phyloP scores from a whole-genome alignment of 2,113 vertebrate species.

The Charina bottae region DNA sequence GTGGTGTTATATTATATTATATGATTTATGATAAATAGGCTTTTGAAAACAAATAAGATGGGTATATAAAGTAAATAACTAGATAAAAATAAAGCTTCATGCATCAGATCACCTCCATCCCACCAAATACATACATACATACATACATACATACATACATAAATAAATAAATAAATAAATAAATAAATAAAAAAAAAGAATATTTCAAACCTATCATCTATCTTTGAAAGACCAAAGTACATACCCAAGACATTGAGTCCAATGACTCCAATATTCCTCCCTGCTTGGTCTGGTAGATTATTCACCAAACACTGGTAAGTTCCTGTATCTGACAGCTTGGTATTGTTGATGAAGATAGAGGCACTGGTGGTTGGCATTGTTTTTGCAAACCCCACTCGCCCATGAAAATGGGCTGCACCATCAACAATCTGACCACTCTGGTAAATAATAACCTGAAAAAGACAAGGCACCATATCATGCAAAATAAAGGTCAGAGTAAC shows the following conservation, averaged over 20 bases:
- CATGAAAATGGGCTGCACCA: slow-evolving; percentile 88
- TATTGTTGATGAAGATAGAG: slow-evolving; percentile 99
- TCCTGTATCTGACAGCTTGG: slow-evolving; percentile 95
- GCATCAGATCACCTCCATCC: not conserved
- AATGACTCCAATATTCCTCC: slow-evolving; percentile 93
- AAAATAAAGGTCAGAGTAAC: slow-evolving; percentile 25
- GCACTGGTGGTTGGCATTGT: slow-evolving; percentile 98
- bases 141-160: no score
- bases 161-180: no score
- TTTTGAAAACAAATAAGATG: not conserved
- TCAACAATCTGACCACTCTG: slow-evolving; percentile 96
- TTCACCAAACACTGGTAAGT: slow-evolving; percentile 99
- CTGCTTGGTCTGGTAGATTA: slow-evolving; percentile 94
- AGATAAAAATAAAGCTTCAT: not conserved
- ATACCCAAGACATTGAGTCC: slow-evolving; percentile 96
- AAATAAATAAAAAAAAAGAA: no score
- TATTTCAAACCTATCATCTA: accelerated
- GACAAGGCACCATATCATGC: slow-evolving; percentile 35
- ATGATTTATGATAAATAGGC: not conserved
- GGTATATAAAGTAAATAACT: not conserved
- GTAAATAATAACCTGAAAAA: slow-evolving; percentile 93
- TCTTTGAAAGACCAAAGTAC: slow-evolving; percentile 41
- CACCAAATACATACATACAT: no score
- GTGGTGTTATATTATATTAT: not conserved
- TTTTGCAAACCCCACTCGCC: slow-evolving; percentile 92